A percentile compares a stretch with the other conserved stretches of the same genome.
Evolutionary conservation across 2,888 invertebrate genomes (phyloP).

Genomic region (Isotomurus palustris): DNA sequence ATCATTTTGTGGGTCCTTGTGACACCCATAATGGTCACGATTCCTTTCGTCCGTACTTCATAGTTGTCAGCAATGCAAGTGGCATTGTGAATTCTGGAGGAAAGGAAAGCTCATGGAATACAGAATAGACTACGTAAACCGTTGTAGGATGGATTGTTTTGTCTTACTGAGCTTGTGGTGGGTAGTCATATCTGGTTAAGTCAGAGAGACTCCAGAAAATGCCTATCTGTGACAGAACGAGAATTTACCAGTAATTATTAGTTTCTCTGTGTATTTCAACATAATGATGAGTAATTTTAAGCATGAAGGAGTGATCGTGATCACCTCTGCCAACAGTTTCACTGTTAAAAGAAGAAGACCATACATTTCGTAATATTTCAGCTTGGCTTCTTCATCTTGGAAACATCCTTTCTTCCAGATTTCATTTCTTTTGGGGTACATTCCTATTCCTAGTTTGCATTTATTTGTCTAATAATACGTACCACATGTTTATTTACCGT

Average conservation of each 20-base stretch:
- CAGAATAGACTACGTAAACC: background rate
- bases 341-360: slow-evolving; percentile 11
- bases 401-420: slow-evolving; percentile 15
- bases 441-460: background rate
- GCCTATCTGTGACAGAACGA: slow-evolving; percentile 14
- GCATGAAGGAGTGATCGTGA: background rate
- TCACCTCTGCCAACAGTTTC: slow-evolving; percentile 25
- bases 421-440: slow-evolving; percentile 4
- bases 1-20: background rate
- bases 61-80: slow-evolving; percentile 15
- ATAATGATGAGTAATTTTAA: background rate
- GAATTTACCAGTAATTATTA: background rate
- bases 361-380: slow-evolving; percentile 15
- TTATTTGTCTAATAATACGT: background rate
- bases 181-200: slow-evolving; percentile 27
- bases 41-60: slow-evolving; percentile 16
- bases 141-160: background rate
- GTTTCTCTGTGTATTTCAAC: background rate
- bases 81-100: slow-evolving; percentile 9
- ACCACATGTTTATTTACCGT: too few species aligned
- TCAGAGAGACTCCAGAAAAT: slow-evolving; percentile 26
- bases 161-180: slow-evolving; percentile 8
- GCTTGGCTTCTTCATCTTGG: slow-evolving; percentile 4
- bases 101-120: background rate
- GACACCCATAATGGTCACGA: slow-evolving; percentile 11